Evolutionary conservation across 1,140 invertebrate genomes (phyloP).

Genomic region (Drosophila bipectinata): DNA sequence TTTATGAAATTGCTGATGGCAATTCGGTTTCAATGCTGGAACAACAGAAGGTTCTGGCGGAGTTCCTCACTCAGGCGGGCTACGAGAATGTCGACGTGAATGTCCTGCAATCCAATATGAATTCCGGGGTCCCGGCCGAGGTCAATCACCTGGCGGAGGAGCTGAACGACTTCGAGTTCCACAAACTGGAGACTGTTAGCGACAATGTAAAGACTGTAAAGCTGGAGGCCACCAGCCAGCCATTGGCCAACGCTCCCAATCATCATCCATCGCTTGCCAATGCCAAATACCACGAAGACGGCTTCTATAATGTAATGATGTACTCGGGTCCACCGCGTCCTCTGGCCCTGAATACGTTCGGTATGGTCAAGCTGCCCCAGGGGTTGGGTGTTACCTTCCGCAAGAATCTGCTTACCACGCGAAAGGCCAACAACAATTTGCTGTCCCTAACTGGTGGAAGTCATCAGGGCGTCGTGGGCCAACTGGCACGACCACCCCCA

Average conservation of each 20-base stretch:
- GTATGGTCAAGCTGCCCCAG: conserved; percentile 72
- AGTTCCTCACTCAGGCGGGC: conserved; percentile 72
- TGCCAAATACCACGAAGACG: conserved; percentile 72
- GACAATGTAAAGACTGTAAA: conserved; percentile 75
- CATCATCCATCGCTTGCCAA: conserved; percentile 58
- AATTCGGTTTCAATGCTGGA: conserved; percentile 77
- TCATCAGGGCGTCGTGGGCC: conserved; percentile 61
- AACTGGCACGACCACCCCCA: conserved; percentile 51
- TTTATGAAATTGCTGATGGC: conserved; percentile 73
- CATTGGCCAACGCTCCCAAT: conserved; percentile 38
- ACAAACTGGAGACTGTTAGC: conserved; percentile 75
- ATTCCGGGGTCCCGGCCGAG: conserved; percentile 3
- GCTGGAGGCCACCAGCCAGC: conserved; percentile 58
- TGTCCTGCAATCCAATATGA: conserved; percentile 41
- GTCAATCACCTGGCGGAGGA: conserved; percentile 55
- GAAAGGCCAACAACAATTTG: conserved; percentile 73
- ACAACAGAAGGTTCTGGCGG: conserved; percentile 74
- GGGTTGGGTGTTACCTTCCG: conserved; percentile 72
- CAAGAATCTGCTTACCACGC: conserved; percentile 69
- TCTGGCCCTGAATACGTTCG: conserved; percentile 74
- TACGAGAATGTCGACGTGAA: conserved; percentile 69
- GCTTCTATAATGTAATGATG: conserved; percentile 73
- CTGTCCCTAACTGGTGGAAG: conserved; percentile 57
- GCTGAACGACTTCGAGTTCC: conserved; percentile 65
- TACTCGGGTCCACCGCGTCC: conserved; percentile 72